Conservation (phyloP, 2,888 invertebrate species). For the Coleophora flavipennella region DNA sequence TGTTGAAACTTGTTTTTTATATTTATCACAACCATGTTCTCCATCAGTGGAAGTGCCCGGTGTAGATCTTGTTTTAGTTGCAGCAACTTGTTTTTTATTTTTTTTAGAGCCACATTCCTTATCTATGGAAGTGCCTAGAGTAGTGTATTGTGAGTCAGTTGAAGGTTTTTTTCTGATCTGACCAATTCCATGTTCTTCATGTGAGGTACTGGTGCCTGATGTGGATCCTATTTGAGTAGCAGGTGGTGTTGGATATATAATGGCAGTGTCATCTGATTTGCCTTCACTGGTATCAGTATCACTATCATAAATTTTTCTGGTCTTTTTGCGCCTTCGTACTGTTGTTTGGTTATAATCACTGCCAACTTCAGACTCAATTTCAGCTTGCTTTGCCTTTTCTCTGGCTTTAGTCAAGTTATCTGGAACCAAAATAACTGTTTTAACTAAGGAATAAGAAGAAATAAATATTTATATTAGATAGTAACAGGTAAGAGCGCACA, state of each 20-base stretch:
- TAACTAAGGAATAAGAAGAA: too few relatives aligned
- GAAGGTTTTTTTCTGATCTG: too few relatives aligned
- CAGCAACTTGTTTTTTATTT: too few relatives aligned
- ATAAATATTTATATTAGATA: too few relatives aligned
- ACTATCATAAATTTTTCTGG: conserved; percentile 3
- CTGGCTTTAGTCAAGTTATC: conserved; percentile 4
- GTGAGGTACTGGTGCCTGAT: background rate
- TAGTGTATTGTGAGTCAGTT: background rate
- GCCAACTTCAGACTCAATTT: conserved; percentile 6
- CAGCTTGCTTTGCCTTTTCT: conserved; percentile 7
- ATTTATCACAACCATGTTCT: too few relatives aligned
- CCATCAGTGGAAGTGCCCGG: too few relatives aligned
- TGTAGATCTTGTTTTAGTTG: too few relatives aligned
- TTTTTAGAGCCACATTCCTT: background rate
- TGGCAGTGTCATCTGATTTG: background rate
- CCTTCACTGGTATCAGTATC: background rate
- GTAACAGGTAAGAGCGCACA: too few relatives aligned
- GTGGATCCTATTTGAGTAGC: background rate
- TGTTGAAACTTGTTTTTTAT: background rate
- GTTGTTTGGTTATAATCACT: background rate
- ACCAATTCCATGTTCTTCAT: too few relatives aligned
- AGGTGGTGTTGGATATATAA: conserved; percentile 1
- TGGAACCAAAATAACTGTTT: background rate
- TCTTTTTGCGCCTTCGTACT: conserved; percentile 1
- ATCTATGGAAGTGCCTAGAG: too few relatives aligned